Conservation (phyloP, 2,797 vertebrate species). For the Acanthiza pusilla region DNA sequence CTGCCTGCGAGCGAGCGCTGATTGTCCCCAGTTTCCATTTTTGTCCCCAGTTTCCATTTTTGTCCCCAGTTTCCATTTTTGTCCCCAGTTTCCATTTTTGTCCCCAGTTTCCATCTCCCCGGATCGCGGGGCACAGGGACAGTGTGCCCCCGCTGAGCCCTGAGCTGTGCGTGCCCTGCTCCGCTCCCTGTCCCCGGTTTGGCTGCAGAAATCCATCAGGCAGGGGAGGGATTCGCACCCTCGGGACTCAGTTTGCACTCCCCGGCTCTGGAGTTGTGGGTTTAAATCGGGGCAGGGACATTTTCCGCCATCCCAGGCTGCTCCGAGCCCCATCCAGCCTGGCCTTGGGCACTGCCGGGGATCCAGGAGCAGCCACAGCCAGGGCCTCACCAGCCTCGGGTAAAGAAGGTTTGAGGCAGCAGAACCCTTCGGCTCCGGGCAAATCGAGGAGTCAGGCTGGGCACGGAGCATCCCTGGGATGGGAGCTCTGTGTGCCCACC, state of each 20-base stretch:
- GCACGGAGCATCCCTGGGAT: fast-evolving
- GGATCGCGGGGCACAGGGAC: fast-evolving
- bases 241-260: not conserved
- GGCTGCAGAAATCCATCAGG: not conserved
- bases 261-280: not conserved
- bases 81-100: no score
- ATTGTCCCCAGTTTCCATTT: no score
- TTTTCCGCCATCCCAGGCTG: not conserved
- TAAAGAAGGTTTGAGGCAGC: no score
- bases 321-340: not conserved
- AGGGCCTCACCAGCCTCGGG: not conserved
- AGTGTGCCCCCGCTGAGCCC: fast-evolving
- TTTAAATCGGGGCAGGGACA: not conserved
- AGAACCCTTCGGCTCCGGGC: not conserved
- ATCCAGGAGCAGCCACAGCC: not conserved
- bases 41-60: no score
- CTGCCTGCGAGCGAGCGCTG: not conserved
- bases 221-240: not conserved
- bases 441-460: not conserved
- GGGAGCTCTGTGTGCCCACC: not conserved
- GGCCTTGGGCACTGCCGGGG: not conserved
- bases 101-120: no score
- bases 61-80: no score
- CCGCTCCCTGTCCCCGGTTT: not conserved
- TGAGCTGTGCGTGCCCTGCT: fast-evolving